Evolutionary conservation across 2,113 vertebrate genomes (phyloP).

Genomic region (Sinosuthora webbiana): DNA sequence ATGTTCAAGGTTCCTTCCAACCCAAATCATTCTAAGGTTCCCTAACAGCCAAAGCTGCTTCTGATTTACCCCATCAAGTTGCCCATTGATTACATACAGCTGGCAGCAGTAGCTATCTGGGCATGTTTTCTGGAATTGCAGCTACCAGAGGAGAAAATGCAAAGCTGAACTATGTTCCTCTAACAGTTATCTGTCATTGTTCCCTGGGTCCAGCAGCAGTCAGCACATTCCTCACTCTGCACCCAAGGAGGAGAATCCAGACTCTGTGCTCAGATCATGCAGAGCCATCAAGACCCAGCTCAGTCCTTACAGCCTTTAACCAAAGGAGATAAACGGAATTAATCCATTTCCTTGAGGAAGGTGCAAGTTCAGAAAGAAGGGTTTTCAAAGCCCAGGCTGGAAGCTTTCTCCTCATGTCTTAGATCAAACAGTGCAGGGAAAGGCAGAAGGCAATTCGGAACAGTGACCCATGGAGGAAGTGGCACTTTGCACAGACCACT

Average conservation of each 20-base stretch:
- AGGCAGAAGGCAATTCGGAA: neutral
- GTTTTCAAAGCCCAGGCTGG: neutral
- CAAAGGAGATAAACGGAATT: neutral
- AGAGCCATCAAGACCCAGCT: neutral
- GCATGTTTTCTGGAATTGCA: neutral
- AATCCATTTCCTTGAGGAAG: neutral
- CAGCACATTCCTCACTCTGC: neutral
- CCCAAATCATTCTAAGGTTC: neutral
- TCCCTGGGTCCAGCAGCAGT: neutral
- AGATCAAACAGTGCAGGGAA: neutral
- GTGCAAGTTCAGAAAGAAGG: neutral
- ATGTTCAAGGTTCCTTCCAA: neutral
- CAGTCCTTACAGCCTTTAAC: neutral
- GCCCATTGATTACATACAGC: neutral
- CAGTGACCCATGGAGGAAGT: neutral
- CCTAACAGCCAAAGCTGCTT: neutral
- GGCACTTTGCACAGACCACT: neutral
- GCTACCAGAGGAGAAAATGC: neutral
- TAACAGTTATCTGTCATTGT: neutral
- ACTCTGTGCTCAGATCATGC: rapidly evolving
- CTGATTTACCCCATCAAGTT: neutral
- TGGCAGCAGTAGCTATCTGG: neutral
- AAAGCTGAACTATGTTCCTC: neutral
- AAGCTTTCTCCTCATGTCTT: neutral
- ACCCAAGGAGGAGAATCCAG: neutral